Evolutionary conservation across 2,113 vertebrate genomes (phyloP), one percentile per base, ranked within the genome.

Genomic region (Nerophis lumbriciformis): DNA sequence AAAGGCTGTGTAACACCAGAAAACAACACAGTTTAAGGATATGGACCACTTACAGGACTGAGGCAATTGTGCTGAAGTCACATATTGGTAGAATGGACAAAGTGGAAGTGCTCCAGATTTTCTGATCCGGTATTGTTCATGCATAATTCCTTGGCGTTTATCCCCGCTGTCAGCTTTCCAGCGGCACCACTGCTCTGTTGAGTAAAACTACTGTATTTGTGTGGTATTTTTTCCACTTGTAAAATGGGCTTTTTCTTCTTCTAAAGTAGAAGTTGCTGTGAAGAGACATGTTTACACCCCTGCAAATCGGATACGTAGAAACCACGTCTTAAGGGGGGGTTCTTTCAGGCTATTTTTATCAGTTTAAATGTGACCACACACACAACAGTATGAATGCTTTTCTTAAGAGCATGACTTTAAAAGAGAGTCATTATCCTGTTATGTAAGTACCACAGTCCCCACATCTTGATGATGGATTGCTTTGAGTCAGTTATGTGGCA

Each of bases 401-500:
- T 55, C 53, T 56, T 39, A 10, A 39, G 8, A 16, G 53, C 15
- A 36, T 16, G 37, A 37, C 15, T 56, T 56, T 39, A 39, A 16
- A 56, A 16, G 36, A 39, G 15, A 8, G 1, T 16, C 53, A 56
- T 56, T 56, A 56, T 39, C 53, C 36, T 19, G 36, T 55, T 55
- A 55, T 5, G 15, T 37, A 55, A 39, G 53, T 56, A 39, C 37
- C 15, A 16, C 53, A 16, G 53, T 38, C 53, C 8, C 8, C 36
- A 56, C 15, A 56, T 56, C 36, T 39, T 39, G 37, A 56, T 39
- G 37, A 54, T 55, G 53, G 8, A 39, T 56, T 14, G 53, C 28
- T 54, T 54, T 54, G 53, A 56, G 5, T 53, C 28, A 13, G 28
- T 53, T 53, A 53, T 53, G 28, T 53, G 51, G 53, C 53, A 56